Base-by-base conservation (phyloP, 1,140 invertebrate genomes). In the Brachionus manjavacas region DNA sequence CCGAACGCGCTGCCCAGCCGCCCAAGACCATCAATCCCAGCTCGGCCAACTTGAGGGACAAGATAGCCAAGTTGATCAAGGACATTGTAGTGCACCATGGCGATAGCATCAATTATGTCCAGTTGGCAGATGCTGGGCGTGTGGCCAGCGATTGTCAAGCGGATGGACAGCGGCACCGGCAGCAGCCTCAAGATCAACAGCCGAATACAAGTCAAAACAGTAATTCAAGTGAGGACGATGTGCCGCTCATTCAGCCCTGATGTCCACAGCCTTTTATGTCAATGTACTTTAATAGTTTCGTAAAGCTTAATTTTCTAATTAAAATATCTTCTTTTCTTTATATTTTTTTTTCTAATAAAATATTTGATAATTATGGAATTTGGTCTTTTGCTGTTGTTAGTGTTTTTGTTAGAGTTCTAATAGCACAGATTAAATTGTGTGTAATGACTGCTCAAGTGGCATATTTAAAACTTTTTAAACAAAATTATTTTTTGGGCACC, bases 81-180 rank as follows among this genome's bases (percentile, higher is more conserved):
- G 79, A 81, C 39, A 81, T 81, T 28, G 79, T 81, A 12, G 79
- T 81, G 16, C 79, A 81, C 20, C 79, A 81, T 81, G 79, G 79
- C 16, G 79, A 81, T 35, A 64, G n/a, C 9, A 81, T 81, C 14
- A 52, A 64, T 64, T 81, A 81, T 35, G 79, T 81, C n/a, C 79
- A 81, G 43, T 68, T 81, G 41, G 79, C 11, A 16, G 79, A 81
- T n/a, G 12, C 20, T 12, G 28, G n/a, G n/a, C n/a, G 31, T 35
- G 20, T 23, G 2, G 6, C 0, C 0, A 35, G 31, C 0, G n/a
- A 4, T 43, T 3, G 12, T 35, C 39, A 76, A 49, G 9, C 1
- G 9, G 12, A 46, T 11, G 16, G 25, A 2, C 20, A 76, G 0
- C 41, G 14, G 12, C 39, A 74, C 1, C 39, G 46, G 23, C n/a